A percentile compares a stretch with the other conserved stretches of the same genome.
phyloP scores from a whole-genome alignment of 2,113 vertebrate species.

The Uropsilus gracilis region DNA sequence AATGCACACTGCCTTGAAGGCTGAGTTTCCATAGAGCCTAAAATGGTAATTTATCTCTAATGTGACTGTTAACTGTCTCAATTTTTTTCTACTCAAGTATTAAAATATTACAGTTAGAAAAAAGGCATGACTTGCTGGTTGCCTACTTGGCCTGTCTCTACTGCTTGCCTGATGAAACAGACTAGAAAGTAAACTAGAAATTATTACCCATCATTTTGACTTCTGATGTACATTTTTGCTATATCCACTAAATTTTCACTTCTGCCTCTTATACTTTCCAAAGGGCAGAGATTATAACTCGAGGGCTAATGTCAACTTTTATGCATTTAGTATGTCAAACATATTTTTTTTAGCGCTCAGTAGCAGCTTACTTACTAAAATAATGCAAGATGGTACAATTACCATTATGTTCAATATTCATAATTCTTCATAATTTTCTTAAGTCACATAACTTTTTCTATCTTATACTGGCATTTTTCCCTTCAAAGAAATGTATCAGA shows the following conservation, averaged over 20 bases:
- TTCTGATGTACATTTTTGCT: background rate
- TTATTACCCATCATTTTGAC: background rate
- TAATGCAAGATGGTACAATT: background rate
- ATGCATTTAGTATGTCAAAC: background rate
- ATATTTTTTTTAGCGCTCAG: background rate
- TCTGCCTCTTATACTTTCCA: background rate
- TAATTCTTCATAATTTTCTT: background rate
- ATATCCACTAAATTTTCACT: background rate
- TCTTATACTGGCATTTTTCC: background rate
- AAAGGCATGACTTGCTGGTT: background rate
- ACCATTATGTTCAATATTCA: background rate
- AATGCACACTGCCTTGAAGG: background rate
- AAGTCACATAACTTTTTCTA: background rate
- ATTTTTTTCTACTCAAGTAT: background rate
- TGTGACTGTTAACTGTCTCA: background rate
- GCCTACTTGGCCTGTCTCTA: background rate
- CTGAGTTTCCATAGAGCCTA: background rate
- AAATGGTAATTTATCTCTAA: background rate
- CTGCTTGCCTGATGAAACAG: background rate
- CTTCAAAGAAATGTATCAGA: background rate
- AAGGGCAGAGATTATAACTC: background rate
- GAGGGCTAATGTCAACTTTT: background rate
- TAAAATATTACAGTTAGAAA: constrained; percentile 5
- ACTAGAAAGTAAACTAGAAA: background rate
- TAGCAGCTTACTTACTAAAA: background rate